Evolutionary conservation across 1,140 invertebrate genomes (phyloP).

Genomic region (Listronotus bonariensis): DNA sequence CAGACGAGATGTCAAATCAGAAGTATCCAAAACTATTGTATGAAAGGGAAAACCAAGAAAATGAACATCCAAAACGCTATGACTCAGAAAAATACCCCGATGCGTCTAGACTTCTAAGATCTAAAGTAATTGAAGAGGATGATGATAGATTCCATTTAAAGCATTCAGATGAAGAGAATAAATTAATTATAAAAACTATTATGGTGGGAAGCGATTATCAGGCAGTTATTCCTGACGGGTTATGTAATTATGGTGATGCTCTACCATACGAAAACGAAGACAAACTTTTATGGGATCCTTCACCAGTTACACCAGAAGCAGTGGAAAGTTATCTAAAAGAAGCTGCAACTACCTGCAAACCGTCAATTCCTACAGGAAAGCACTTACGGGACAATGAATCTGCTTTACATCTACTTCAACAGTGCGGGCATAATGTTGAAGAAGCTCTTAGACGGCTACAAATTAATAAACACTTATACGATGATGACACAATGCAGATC

Average conservation of each 20-base stretch:
- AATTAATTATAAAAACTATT: slow-evolving; percentile 38
- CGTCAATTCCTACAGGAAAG: slow-evolving; percentile 68
- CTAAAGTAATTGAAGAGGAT: slow-evolving; percentile 44
- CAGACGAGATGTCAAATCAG: slow-evolving; percentile 83
- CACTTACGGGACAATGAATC: slow-evolving; percentile 92
- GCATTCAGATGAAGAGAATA: slow-evolving; percentile 33
- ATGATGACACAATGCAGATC: slow-evolving; percentile 72
- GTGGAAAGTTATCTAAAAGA: slow-evolving; percentile 80
- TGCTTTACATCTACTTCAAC: slow-evolving; percentile 85
- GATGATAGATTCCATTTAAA: slow-evolving; percentile 37
- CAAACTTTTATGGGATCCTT: slow-evolving; percentile 90
- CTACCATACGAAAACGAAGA: slow-evolving; percentile 89
- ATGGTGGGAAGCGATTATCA: slow-evolving; percentile 88
- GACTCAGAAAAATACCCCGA: slow-evolving; percentile 53
- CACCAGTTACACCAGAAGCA: slow-evolving; percentile 70
- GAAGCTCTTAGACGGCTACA: slow-evolving; percentile 77
- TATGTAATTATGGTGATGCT: slow-evolving; percentile 83
- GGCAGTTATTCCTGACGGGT: slow-evolving; percentile 86
- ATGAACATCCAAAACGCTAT: slow-evolving; percentile 43
- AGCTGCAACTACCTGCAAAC: slow-evolving; percentile 61
- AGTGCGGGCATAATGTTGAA: slow-evolving; percentile 91
- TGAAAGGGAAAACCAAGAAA: slow-evolving; percentile 57
- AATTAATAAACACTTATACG: slow-evolving; percentile 71
- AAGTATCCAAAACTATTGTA: slow-evolving; percentile 72
- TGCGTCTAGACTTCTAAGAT: slow-evolving; percentile 51